Percentiles rank a stretch among this genome's conserved stretches.
phyloP scores from a whole-genome alignment of 2,888 invertebrate species.

The Tipula helvola region DNA sequence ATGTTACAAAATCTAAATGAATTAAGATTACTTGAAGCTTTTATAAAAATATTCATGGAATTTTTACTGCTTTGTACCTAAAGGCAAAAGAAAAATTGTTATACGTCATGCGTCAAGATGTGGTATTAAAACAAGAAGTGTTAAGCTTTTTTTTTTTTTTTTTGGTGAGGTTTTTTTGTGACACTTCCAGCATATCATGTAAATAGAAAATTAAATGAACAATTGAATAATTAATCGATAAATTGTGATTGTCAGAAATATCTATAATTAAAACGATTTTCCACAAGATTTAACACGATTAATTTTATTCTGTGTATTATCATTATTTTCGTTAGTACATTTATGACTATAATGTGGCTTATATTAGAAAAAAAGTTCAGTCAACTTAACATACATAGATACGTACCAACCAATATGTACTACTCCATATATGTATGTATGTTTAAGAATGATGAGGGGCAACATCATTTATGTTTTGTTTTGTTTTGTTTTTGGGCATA shows the following conservation, averaged over 20 bases:
- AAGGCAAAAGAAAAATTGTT: neutral
- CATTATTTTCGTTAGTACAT: neutral
- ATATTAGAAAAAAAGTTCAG: neutral
- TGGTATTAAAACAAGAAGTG: neutral
- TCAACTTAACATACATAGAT: neutral
- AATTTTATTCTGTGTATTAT: neutral
- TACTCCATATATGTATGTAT: neutral
- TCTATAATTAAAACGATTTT: neutral
- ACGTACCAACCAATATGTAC: neutral
- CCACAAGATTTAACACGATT: neutral
- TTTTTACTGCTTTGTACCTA: neutral
- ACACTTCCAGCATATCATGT: neutral
- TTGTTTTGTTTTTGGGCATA: neutral
- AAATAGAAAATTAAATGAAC: neutral
- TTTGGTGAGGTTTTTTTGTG: neutral
- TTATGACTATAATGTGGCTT: neutral
- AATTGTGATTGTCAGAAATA: neutral
- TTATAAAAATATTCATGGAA: neutral
- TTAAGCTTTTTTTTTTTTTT: neutral
- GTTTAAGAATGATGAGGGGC: neutral
- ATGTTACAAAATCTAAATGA: neutral
- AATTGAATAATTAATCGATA: neutral
- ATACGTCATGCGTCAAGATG: neutral
- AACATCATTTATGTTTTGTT: neutral
- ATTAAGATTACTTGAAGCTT: neutral